Evolutionary conservation across 1,140 invertebrate genomes (phyloP).

Genomic region (Meloidogyne hapla): DNA sequence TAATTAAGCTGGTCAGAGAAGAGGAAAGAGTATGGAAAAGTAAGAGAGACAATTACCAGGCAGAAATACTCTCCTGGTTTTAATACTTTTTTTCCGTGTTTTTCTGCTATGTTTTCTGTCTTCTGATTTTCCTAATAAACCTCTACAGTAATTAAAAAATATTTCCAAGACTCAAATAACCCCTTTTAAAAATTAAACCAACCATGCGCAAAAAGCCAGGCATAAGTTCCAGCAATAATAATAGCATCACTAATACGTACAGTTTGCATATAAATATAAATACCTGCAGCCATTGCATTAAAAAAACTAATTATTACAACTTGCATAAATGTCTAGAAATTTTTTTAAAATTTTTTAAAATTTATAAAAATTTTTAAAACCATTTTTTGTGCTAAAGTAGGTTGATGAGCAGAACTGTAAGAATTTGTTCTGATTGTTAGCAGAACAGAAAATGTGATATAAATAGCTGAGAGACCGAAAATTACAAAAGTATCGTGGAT

Average conservation of each 20-base stretch:
- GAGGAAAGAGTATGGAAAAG: neutral
- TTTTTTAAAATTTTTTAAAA: neutral
- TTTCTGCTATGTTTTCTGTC: too few species aligned
- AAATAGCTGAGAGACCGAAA: slow-evolving; percentile 20
- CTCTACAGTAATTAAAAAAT: too few species aligned
- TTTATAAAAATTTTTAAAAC: neutral
- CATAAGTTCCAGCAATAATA: slow-evolving; percentile 31
- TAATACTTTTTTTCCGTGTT: too few species aligned
- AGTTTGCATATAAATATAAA: slow-evolving; percentile 35
- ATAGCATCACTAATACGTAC: slow-evolving; percentile 31
- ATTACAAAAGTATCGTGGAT: slow-evolving; percentile 25
- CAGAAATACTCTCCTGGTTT: too few species aligned
- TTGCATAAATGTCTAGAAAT: slow-evolving; percentile 36
- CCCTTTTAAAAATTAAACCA: too few species aligned
- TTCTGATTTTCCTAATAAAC: too few species aligned
- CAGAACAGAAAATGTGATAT: slow-evolving; percentile 18
- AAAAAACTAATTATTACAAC: slow-evolving; percentile 36
- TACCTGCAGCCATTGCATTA: slow-evolving; percentile 30
- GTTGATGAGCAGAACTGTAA: slow-evolving; percentile 3
- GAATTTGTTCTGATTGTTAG: slow-evolving; percentile 8
- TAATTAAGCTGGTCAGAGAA: neutral
- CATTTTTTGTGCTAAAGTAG: slow-evolving; percentile 22
- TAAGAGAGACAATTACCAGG: too few species aligned
- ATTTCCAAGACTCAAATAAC: too few species aligned
- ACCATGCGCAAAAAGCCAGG: slow-evolving; percentile 37